Evolutionary conservation across 23 tunicate genomes (phyloP).

Genomic region (Oikopleura albicans): DNA sequence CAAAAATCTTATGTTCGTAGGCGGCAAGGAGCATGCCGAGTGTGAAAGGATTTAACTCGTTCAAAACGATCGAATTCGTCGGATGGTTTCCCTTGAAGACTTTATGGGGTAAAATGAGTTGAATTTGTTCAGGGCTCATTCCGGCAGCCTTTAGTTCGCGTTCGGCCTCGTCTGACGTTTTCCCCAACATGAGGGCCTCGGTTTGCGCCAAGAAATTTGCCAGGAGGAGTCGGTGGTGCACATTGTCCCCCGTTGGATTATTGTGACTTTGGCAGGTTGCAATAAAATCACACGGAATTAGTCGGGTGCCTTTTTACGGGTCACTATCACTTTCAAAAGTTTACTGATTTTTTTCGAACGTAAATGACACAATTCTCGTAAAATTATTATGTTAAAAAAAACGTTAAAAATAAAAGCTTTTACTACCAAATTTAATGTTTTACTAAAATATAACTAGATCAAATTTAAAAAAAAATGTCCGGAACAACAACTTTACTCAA

Average conservation of each 20-base stretch:
- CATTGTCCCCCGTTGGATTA: not conserved
- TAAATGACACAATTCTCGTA: no score
- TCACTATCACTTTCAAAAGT: no score
- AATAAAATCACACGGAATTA: slow-evolving; percentile 4
- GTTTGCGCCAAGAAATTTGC: slow-evolving; percentile 96
- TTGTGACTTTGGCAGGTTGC: slow-evolving; percentile 12
- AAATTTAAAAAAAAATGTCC: no score
- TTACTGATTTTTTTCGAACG: no score
- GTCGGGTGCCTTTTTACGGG: not conserved
- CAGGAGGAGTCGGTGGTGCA: slow-evolving; percentile 40
- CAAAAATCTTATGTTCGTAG: slow-evolving; percentile 92
- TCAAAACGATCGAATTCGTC: slow-evolving; percentile 76
- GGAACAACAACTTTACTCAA: no score
- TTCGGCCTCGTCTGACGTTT: slow-evolving; percentile 42
- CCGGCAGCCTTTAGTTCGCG: slow-evolving; percentile 55
- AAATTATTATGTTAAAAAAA: no score
- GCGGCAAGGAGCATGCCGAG: slow-evolving; percentile 57
- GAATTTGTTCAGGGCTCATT: slow-evolving; percentile 26
- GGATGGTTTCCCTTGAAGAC: slow-evolving; percentile 60
- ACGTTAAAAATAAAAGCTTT: no score
- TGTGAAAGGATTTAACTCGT: slow-evolving; percentile 70
- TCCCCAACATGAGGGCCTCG: slow-evolving; percentile 93
- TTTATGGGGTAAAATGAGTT: slow-evolving; percentile 68
- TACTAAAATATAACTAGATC: no score
- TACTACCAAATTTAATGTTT: no score